Conservation (phyloP, 2,888 invertebrate species). For the Syrista parreyssii region DNA sequence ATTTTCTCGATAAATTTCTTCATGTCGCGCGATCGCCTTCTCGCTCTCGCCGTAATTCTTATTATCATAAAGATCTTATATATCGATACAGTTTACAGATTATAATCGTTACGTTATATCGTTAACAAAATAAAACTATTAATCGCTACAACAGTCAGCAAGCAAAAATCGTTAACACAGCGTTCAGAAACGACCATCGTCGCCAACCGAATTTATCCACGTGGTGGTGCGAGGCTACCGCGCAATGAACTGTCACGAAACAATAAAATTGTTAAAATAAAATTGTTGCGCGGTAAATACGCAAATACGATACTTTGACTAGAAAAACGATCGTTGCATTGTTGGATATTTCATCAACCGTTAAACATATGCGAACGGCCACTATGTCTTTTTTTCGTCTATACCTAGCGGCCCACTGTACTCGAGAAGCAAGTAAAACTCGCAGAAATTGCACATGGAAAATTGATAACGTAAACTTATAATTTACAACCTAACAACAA, state of each 20-base stretch:
- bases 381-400: not conserved
- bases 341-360: constrained; percentile 8
- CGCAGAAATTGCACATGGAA: too few species aligned
- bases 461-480: too few species aligned
- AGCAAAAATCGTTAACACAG: constrained; percentile 53
- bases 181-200: constrained; percentile 17
- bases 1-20: not conserved
- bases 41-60: constrained; percentile 22
- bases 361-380: not conserved
- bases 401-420: too few species aligned
- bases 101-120: constrained; percentile 26
- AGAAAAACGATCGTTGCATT: constrained; percentile 21
- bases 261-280: not conserved
- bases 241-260: not conserved
- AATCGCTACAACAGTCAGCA: constrained; percentile 63
- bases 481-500: too few species aligned
- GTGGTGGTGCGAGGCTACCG: constrained; percentile 8
- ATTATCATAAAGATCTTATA: constrained; percentile 37
- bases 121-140: constrained; percentile 62
- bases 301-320: constrained; percentile 13
- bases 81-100: constrained; percentile 36
- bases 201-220: constrained; percentile 13
- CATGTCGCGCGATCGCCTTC: not conserved
- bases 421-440: too few species aligned
- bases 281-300: not conserved